Base-by-base conservation (phyloP, 2,113 vertebrate species). In the Butorides virescens region DNA sequence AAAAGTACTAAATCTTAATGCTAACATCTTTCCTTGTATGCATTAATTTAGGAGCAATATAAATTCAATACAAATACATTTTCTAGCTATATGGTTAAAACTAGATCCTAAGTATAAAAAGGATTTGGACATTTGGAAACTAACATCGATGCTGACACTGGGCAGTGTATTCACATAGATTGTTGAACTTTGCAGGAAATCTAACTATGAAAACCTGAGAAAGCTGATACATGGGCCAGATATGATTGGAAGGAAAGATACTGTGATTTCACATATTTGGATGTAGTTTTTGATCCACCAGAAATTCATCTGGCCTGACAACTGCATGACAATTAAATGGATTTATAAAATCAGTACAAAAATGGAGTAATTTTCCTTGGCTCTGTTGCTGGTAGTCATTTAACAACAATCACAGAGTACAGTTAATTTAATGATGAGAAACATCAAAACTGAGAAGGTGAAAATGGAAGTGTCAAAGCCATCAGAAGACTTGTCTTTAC, bases 381-480 rank as follows among this genome's bases (percentile, higher is more conserved):
- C 87, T 95, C 91, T 34, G 32, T 93, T 71, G 83, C 91, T 90
- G 67, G 90, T 76, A 91, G 92, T 94, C 95, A 92, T 97, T 98
- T 97, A 93, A 96, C 86, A 97, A 95, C 90, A 97, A 96, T 98
- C 96, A 96, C 72, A n/a, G 84, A 86, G 79, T 59, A 74, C 73
- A 96, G 96, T 88, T 96, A 96, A 94, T 96, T 94, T 97, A 98
- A 97, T 97, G 94, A 98, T 72, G 96, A 97, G 93, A 88, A 93
- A 73, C 94, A 83, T 97, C 95, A 85, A 84, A 96, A 95, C 91
- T 52, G 93, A 84, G 85, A 70, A 96, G 63, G 96, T 97, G 97
- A 96, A 98, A 98, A 98, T 97, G 84, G 92, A 97, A 97, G 87
- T 97, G 97, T 98, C 97, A 97, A 76, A 97, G 92, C 95, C 94